phyloP scores from a whole-genome alignment of 53 echinoderm and acorn worm genomes.

The Glandiceps talaboti region DNA sequence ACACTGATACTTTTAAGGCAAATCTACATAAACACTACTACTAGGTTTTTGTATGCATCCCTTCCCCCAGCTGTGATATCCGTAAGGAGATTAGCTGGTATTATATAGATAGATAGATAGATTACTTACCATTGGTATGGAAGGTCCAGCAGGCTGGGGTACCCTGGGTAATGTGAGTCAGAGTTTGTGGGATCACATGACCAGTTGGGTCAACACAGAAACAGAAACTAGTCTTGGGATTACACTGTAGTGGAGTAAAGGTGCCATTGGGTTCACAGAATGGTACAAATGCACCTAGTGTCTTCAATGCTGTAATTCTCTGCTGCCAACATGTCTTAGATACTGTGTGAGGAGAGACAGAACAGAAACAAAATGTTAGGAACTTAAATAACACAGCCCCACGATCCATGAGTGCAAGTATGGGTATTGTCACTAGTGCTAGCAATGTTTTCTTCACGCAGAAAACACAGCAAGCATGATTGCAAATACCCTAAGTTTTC shows the following conservation, averaged over 20 bases:
- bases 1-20: too few relatives aligned
- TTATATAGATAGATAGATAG: too few relatives aligned
- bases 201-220: conserved; percentile 39
- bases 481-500: too few relatives aligned
- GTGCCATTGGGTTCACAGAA: conserved; percentile 59
- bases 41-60: too few relatives aligned
- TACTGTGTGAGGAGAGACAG: neutral
- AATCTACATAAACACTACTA: too few relatives aligned
- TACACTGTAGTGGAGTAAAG: conserved; percentile 68
- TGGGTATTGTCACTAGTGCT: too few relatives aligned
- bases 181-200: conserved; percentile 23
- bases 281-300: conserved; percentile 28
- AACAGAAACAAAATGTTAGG: neutral
- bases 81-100: too few relatives aligned
- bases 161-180: conserved; percentile 27
- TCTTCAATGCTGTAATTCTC: conserved; percentile 21
- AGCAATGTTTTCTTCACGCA: too few relatives aligned
- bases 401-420: too few relatives aligned
- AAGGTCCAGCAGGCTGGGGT: conserved; percentile 40
- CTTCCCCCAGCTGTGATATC: too few relatives aligned
- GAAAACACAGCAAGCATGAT: too few relatives aligned
- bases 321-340: neutral
- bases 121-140: conserved; percentile 20
- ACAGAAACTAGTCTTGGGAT: conserved; percentile 27
- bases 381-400: too few relatives aligned